A percentile compares a stretch with the other conserved stretches of the same genome.
Conservation (phyloP, 2,888 invertebrate species). For the Deroplatys truncata region DNA sequence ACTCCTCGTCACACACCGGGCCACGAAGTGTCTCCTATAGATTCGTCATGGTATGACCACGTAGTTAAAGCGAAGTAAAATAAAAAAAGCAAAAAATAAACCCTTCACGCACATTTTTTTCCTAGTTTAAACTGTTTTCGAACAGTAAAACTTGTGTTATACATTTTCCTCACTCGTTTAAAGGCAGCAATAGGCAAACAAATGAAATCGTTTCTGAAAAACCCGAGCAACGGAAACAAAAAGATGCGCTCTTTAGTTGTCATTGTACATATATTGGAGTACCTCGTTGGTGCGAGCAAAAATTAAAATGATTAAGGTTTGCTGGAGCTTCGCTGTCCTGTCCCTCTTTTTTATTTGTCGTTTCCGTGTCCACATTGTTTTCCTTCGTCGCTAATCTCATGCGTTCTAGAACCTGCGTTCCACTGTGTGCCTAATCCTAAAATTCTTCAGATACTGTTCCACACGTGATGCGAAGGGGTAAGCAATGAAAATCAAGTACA, state of each 20-base stretch:
- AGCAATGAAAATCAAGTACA: too few relatives aligned
- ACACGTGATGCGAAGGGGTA: too few relatives aligned
- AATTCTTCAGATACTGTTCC: neutral
- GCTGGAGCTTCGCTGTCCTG: neutral
- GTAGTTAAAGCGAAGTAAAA: too few relatives aligned
- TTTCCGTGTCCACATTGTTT: neutral
- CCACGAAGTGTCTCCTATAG: too few relatives aligned
- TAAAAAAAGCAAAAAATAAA: too few relatives aligned
- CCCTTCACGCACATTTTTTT: too few relatives aligned
- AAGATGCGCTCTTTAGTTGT: neutral
- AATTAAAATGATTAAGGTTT: neutral
- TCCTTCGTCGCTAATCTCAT: neutral
- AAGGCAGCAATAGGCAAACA: neutral
- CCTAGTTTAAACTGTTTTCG: neutral
- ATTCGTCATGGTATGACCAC: too few relatives aligned
- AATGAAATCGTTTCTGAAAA: neutral
- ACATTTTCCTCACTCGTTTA: neutral
- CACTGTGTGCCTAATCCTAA: neutral
- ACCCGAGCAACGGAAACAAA: neutral
- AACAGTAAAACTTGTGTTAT: neutral
- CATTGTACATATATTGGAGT: neutral
- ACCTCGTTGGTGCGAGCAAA: neutral
- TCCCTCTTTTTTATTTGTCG: neutral
- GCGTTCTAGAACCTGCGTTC: neutral
- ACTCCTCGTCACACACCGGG: too few relatives aligned